These are phyloP conservation scores for Streptopelia turtur DNA, from an alignment of 2,797 vertebrate genomes.

Conservation along the genomic window DNA sequence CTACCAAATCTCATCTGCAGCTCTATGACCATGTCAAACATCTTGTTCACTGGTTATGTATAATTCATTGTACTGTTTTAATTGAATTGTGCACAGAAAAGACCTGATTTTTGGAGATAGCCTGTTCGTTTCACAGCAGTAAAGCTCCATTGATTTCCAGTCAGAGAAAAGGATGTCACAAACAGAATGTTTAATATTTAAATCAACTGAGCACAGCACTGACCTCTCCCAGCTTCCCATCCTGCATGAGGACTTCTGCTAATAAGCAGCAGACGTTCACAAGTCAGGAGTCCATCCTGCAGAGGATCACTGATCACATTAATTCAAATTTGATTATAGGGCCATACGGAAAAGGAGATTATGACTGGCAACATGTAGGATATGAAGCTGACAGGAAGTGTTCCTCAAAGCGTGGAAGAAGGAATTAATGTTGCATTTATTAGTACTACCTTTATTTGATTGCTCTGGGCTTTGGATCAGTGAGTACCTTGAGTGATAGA, in stretches of 20 bases:
- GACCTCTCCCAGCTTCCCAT: not conserved
- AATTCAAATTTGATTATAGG: not conserved
- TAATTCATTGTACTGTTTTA: slow-evolving; percentile 50
- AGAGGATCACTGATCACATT: not conserved
- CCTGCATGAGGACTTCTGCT: not conserved
- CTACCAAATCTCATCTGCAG: slow-evolving; percentile 23
- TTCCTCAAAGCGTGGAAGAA: not conserved
- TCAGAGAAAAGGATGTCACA: not conserved
- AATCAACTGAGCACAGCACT: slow-evolving; percentile 25
- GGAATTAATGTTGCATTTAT: not conserved
- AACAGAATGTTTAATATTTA: slow-evolving; percentile 55
- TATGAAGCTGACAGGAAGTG: not conserved
- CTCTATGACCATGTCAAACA: slow-evolving; percentile 45
- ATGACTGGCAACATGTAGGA: not conserved
- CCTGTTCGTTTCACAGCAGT: slow-evolving; percentile 10
- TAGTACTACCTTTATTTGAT: not conserved
- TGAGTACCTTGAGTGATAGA: not conserved
- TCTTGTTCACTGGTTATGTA: slow-evolving; percentile 28
- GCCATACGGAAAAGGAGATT: not conserved
- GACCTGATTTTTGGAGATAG: not conserved
- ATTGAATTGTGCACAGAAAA: slow-evolving; percentile 37
- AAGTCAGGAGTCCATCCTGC: not conserved
- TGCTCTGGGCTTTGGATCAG: not conserved
- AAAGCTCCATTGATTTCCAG: slow-evolving; percentile 60
- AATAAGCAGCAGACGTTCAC: not conserved